A percentile compares a stretch with the other conserved stretches of the same genome.
These are phyloP conservation scores for Microcebus murinus DNA, from an alignment of 2,113 vertebrate genomes.

Conservation along the genomic window DNA sequence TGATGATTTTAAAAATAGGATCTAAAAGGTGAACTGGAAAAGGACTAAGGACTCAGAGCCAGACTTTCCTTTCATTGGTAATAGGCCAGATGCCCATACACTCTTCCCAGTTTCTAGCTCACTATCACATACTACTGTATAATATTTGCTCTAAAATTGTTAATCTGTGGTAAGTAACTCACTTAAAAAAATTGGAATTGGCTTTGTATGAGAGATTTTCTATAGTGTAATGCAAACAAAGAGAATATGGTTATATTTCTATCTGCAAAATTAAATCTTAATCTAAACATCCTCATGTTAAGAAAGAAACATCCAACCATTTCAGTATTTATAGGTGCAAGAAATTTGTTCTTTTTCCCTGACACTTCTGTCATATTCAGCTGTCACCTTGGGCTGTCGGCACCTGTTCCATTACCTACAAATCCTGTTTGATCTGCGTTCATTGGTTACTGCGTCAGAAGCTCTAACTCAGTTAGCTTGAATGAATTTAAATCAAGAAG, in stretches of 20 bases:
- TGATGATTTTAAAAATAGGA: background rate
- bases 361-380: background rate
- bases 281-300: background rate
- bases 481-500: conserved; percentile 29
- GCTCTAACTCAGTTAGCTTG: background rate
- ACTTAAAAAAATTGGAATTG: conserved; percentile 26
- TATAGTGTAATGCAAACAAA: background rate
- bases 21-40: background rate
- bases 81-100: background rate
- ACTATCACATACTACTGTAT: background rate
- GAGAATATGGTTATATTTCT: background rate
- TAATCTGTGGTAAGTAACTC: conserved; percentile 37
- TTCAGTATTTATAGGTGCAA: conserved; percentile 24
- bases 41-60: background rate
- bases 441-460: conserved; percentile 2
- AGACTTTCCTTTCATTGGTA: background rate
- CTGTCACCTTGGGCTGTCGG: background rate
- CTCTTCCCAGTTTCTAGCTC: background rate
- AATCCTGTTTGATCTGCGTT: background rate
- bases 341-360: background rate
- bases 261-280: conserved; percentile 19
- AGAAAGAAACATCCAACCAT: conserved; percentile 7
- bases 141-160: background rate
- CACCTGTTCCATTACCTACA: background rate
- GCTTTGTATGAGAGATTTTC: background rate